Evolutionary conservation across 2,888 invertebrate species (phyloP), one percentile per base, ranked within the genome.

Genomic region (Myathropa florea): DNA sequence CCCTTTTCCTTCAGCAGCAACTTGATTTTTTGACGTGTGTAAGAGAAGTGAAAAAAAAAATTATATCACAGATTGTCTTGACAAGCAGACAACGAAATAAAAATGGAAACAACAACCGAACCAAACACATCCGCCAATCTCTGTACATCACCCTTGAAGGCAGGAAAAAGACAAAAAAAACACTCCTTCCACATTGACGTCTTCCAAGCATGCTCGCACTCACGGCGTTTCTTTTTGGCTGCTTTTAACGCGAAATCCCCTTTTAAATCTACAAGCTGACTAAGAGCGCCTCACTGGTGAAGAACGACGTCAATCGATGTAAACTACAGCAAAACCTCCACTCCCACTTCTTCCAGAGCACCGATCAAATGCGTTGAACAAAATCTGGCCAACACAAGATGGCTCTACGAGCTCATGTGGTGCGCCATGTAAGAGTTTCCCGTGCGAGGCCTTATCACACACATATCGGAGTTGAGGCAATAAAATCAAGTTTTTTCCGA

Each of bases 221-320:
- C 59, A 46, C 73, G 28, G 9, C 55, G 30, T 9, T 70, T 65
- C 73, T 14, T 55, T 28, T 70, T 26, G 53, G 21, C 21, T 53
- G 73, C 0, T 33, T 68, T 59, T 75, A 64, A 65, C 57, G 60
- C 36, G 39, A 71, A 84, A 80, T 67, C 55, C 64, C 24, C 28
- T 24, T 26, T 57, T 4, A 23, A 23, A 26, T 23, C 6, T 24
- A 55, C 53, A 39, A 53, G 23, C 64, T 55, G 24, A 75, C 39
- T 26, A 21, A 55, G 67, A 46, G n/a, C 46, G 63, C 46, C 30
- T 68, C 46, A 23, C 30, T 72, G 60, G 23, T 26, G 57, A 63
- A 30, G 30, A 70, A 65, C 26, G 24, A 64, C 70, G 59, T 79
- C 57, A 75, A 65, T 67, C 70, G 61, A 71, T 84, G 75, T 80